phyloP scores from a whole-genome alignment of 1,140 invertebrate species.

The Calephelis virginiensis region DNA sequence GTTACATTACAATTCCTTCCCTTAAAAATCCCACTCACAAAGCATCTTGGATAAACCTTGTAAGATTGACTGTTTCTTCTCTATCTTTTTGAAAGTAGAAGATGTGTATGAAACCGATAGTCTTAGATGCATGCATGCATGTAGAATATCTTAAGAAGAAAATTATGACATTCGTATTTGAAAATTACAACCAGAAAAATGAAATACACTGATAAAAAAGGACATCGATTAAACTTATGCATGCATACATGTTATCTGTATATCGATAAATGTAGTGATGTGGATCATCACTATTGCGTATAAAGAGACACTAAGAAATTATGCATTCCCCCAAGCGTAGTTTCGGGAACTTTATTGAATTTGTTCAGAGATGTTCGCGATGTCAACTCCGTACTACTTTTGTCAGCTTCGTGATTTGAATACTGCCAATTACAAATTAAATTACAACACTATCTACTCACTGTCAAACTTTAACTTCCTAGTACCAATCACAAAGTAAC shows the following conservation, averaged over 20 bases:
- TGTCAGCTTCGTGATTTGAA: conserved; percentile 59
- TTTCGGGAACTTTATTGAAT: conserved; percentile 74
- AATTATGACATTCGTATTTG: no score
- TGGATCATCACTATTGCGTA: conserved; percentile 50
- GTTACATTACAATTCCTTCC: no score
- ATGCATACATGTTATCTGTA: no score
- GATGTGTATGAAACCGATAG: no score
- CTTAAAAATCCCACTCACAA: no score
- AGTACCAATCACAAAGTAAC: not conserved
- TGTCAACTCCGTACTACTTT: conserved; percentile 52
- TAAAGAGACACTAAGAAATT: conserved; percentile 76
- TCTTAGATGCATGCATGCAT: no score
- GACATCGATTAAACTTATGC: conserved; percentile 7
- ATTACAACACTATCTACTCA: conserved; percentile 13
- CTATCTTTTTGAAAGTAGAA: no score
- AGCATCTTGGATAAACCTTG: no score
- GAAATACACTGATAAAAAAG: no score
- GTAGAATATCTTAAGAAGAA: no score
- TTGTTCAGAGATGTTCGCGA: conserved; percentile 57
- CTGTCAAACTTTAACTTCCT: conserved; percentile 2
- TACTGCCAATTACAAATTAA: conserved; percentile 26
- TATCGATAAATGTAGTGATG: conserved; percentile 24
- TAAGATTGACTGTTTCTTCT: no score
- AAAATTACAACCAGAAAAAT: no score
- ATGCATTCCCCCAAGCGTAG: conserved; percentile 73